These are phyloP conservation scores for Apostichopus parvimensis DNA, from an alignment of 35 echinoderm and acorn worm species.

Conservation along the genomic window DNA sequence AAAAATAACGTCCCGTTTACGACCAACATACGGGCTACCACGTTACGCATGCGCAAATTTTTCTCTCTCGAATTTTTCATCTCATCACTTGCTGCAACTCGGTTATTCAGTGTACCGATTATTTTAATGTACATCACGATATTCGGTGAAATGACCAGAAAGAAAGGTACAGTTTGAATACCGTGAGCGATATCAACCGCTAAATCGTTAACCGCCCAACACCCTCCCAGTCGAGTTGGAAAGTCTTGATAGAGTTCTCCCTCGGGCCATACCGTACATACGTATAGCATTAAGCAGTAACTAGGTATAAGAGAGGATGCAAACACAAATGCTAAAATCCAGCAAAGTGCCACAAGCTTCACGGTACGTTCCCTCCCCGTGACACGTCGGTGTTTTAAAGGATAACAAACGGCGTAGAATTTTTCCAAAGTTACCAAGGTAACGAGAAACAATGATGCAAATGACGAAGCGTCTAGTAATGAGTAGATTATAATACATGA, in stretches of 20 bases:
- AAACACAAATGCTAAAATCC: slow-evolving; percentile 39
- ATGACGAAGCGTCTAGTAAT: slow-evolving; percentile 48
- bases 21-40: slow-evolving; percentile 70
- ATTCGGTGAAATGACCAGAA: slow-evolving; percentile 15
- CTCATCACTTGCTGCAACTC: not conserved
- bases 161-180: slow-evolving; percentile 50
- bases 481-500: slow-evolving; percentile 66
- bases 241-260: not conserved
- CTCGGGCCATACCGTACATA: not conserved
- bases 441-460: slow-evolving; percentile 63
- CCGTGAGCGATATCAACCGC: slow-evolving; percentile 16
- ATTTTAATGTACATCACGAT: slow-evolving; percentile 47
- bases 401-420: slow-evolving; percentile 68
- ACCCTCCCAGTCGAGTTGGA: not conserved
- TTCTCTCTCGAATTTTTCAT: slow-evolving; percentile 17
- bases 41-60: slow-evolving; percentile 47
- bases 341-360: slow-evolving; percentile 23
- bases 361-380: slow-evolving; percentile 39
- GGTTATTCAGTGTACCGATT: not conserved
- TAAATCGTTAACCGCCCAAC: not conserved
- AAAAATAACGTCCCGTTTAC: slow-evolving; percentile 76
- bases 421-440: slow-evolving; percentile 67
- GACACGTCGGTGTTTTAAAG: slow-evolving; percentile 45
- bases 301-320: slow-evolving; percentile 52
- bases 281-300: slow-evolving; percentile 22